Conservation (phyloP, 1,140 invertebrate genomes). For the Cherax quadricarinatus region DNA sequence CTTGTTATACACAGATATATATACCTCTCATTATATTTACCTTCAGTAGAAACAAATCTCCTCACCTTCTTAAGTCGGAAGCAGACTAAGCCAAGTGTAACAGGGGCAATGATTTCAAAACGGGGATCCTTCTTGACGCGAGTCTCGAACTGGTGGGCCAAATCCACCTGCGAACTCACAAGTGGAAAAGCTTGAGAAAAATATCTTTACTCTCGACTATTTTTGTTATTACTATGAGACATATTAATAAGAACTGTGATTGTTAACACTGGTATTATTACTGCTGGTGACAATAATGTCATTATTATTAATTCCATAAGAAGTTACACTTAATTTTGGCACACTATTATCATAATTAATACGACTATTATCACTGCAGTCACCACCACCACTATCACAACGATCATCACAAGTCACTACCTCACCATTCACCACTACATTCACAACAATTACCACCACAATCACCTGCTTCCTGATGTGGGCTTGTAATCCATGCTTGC, state of each 20-base stretch:
- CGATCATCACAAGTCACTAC: too few species aligned
- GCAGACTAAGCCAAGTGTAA: constrained; percentile 84
- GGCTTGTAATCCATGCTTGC: constrained; percentile 91
- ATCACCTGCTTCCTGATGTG: constrained; percentile 86
- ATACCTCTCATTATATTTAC: neutral
- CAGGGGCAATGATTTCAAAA: constrained; percentile 92
- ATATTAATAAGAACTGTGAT: neutral
- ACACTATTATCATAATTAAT: too few species aligned
- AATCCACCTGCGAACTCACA: constrained; percentile 66
- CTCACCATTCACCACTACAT: too few species aligned
- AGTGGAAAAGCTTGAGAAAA: neutral
- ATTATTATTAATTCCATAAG: too few species aligned
- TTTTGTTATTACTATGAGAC: neutral
- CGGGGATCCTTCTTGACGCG: constrained; percentile 84
- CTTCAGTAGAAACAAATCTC: neutral
- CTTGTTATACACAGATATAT: neutral
- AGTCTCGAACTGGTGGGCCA: constrained; percentile 90
- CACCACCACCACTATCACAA: too few species aligned
- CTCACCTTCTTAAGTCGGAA: constrained; percentile 83
- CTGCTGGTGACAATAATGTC: too few species aligned
- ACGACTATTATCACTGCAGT: too few species aligned
- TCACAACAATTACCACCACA: too few species aligned
- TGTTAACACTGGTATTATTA: too few species aligned
- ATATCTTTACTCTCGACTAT: neutral
- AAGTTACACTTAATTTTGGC: too few species aligned